Evolutionary conservation across 2,888 invertebrate species (phyloP).

Genomic region (Erpobdella octoculata): DNA sequence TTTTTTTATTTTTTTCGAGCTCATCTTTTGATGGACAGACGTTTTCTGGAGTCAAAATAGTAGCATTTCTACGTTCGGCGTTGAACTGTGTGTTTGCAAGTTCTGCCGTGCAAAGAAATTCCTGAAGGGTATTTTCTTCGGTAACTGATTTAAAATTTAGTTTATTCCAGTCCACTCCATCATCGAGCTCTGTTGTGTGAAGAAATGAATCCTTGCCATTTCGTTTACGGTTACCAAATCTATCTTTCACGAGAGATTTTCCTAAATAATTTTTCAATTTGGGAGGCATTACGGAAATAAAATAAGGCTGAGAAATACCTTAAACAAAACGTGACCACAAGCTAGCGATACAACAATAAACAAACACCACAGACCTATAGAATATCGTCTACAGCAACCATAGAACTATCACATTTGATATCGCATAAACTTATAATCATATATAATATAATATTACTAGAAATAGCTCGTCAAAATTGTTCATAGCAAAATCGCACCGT

Average conservation of each 20-base stretch:
- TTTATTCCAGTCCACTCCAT: constrained; percentile 83
- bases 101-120: constrained; percentile 87
- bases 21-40: constrained; percentile 59
- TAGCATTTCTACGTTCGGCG: constrained; percentile 73
- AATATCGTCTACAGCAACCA: no score
- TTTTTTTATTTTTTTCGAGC: constrained; percentile 52
- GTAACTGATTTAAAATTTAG: constrained; percentile 82
- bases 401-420: no score
- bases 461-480: no score
- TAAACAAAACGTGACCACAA: no score
- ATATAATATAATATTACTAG: no score
- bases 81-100: constrained; percentile 85
- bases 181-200: constrained; percentile 77
- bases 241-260: constrained; percentile 20
- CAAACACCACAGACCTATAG: no score
- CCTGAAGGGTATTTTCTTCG: constrained; percentile 89
- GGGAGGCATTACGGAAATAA: no score
- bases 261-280: constrained; percentile 10
- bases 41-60: constrained; percentile 62
- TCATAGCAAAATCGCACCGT: no score
- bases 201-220: constrained; percentile 48
- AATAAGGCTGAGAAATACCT: no score
- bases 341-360: no score
- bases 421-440: no score
- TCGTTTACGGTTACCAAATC: constrained; percentile 8